phyloP scores from a whole-genome alignment of 2,113 vertebrate species.

The Zapornia atra region DNA sequence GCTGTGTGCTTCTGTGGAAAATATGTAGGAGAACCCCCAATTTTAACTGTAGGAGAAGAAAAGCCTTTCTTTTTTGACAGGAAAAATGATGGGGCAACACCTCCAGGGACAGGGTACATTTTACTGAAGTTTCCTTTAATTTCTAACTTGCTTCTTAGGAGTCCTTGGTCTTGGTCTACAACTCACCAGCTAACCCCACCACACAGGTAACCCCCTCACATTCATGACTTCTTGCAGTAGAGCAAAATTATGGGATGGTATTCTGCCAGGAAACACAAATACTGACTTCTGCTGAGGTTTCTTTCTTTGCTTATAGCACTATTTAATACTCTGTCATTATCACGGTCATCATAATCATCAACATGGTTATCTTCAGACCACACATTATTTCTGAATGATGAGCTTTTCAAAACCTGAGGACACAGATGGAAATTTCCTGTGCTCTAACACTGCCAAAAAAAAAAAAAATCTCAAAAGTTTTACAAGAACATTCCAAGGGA shows the following conservation, averaged over 20 bases:
- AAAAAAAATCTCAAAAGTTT: not conserved
- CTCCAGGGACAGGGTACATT: not conserved
- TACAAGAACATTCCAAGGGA: not conserved
- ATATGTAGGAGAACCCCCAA: not conserved
- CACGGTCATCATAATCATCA: not conserved
- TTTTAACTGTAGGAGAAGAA: not conserved
- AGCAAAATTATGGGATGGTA: not conserved
- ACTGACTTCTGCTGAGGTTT: slow-evolving; percentile 33
- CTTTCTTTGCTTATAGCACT: not conserved
- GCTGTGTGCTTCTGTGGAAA: not conserved
- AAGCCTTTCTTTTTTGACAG: not conserved
- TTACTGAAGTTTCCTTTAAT: not conserved
- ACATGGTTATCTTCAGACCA: not conserved
- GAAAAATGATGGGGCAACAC: not conserved
- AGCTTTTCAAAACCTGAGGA: not conserved
- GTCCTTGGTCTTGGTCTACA: not conserved
- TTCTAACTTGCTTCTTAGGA: not conserved
- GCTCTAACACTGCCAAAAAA: not conserved
- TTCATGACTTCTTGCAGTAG: not conserved
- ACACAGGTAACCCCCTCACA: not conserved
- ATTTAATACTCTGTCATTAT: slow-evolving; percentile 19
- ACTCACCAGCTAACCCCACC: no score
- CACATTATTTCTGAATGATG: not conserved
- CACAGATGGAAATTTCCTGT: not conserved
- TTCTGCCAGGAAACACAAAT: not conserved